phyloP scores from a whole-genome alignment of 2,888 invertebrate genomes.

The Nomada hirtipes region DNA sequence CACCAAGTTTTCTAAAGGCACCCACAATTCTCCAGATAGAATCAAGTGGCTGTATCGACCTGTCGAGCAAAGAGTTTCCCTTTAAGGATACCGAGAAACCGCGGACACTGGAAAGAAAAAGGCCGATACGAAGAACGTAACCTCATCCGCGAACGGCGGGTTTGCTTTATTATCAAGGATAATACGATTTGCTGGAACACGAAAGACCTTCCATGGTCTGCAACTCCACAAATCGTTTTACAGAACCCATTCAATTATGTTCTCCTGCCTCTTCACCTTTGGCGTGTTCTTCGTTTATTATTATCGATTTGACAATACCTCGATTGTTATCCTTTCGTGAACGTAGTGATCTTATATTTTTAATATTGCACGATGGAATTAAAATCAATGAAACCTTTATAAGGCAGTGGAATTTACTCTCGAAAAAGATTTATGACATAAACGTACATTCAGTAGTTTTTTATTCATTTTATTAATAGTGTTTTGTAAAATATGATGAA shows the following conservation, averaged over 20 bases:
- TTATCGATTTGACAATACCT: conserved; percentile 51
- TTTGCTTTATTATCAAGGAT: conserved; percentile 64
- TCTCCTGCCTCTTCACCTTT: conserved; percentile 34
- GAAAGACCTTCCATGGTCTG: conserved; percentile 42
- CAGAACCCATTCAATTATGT: conserved; percentile 51
- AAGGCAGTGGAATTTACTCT: background rate
- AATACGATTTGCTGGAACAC: conserved; percentile 56
- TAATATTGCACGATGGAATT: background rate
- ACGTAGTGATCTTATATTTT: conserved; percentile 17
- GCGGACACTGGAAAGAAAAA: conserved; percentile 28
- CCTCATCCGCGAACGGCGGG: conserved; percentile 39
- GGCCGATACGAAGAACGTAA: conserved; percentile 46
- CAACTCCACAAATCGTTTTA: conserved; percentile 61
- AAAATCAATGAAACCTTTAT: no score
- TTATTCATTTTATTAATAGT: no score
- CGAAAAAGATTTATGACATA: no score
- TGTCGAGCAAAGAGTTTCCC: conserved; percentile 13
- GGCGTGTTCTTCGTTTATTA: background rate
- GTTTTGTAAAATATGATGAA: no score
- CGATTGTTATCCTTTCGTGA: conserved; percentile 47
- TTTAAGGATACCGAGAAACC: conserved; percentile 34
- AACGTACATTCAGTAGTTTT: no score
- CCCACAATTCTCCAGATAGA: conserved; percentile 6
- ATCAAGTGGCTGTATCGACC: conserved; percentile 32
- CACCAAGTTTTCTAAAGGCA: background rate